Evolutionary conservation across 30 jellyfish, hydroid and myxozoan genomes (phyloP), one percentile per base, ranked within the genome.

Genomic region (Turritopsis rubra): DNA sequence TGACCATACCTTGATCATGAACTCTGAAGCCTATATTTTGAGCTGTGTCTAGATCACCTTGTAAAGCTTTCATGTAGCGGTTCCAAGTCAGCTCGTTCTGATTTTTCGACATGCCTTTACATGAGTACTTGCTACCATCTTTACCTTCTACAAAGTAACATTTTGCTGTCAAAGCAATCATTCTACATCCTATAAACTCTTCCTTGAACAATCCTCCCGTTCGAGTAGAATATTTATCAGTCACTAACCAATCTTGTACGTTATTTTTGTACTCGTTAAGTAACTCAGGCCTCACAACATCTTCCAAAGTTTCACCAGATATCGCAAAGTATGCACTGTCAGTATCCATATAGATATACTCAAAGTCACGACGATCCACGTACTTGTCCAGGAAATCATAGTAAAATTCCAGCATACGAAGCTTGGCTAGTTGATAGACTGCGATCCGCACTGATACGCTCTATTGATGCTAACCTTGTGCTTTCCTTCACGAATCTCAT

Each of bases 401-500:
- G 30, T 66, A 25, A 66, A 66, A 66, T 25, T 66, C 76, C 28
- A 66, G 17, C 76, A 66, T 66, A n/a, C 76, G 76, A 24, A 74
- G 9, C 83, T 74, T 74, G 8, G 83, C 83, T 28, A 74, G 83
- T 30, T 74, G 83, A n/a, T 74, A 74, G n/a, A 74, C 83, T 9
- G 83, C 83, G 54, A 74, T 74, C 76, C 76, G 8, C 28, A 66
- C 30, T 66, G 76, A 66, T n/a, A 66, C 28, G 76, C 29, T 25
- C 76, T 22, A 25, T 17, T 25, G 30, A 66, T 66, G 28, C 8
- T 22, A 17, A 66, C 76, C 29, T 22, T 66, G 5, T 66, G 28
- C 76, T 66, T 66, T 3, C 30, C 8, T 17, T 25, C 17, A 8
- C 30, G 8, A 25, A 66, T n/a, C 76, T 66, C 76, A 25, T 3